Evolutionary conservation across 1,140 invertebrate genomes (phyloP), one percentile per base, ranked within the genome.

Genomic region (Chelonus insularis): DNA sequence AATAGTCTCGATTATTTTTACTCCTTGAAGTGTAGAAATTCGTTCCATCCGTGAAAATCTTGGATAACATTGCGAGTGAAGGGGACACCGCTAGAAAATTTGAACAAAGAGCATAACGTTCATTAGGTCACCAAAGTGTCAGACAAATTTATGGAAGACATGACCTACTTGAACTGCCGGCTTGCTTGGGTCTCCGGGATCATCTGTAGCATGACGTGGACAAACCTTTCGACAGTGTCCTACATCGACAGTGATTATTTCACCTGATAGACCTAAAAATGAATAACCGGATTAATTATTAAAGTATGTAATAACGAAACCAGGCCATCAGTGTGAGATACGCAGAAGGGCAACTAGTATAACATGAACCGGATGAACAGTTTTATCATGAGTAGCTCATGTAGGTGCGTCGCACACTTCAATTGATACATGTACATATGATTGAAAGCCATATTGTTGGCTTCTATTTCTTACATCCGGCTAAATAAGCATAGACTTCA

Each of bases 11-110:
- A 83, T 69, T 37, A 78, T 68, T 50, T 74, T 68, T 16, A 82
- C 70, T n/a, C 82, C 81, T 59, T 80, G 74, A 16, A 82, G 68
- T 2, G 82, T 83, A 0, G 77, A 81, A n/a, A 82, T 64, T 64
- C 81, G 72, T 45, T 83, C 78, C 14, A 83, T 60, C 39, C 76
- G 75, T 2, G 75, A 71, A 6, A 70, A 70, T 25, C 69, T 74
- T 2, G 78, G 73, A 20, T 72, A 72, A 60, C 82, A 83, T 16
- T 75, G 71, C 8, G 60, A 74, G 4, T 77, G 74, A 43, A 67
- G 59, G 5, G 73, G 72, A 58, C 82, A 83, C 68, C 73, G 77
- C 79, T 82, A 29, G 6, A 18, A 45, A 29, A 55, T 48, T 23
- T 48, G 45, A 41, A 50, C n/a, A n/a, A n/a, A n/a, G n/a, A n/a